Conservation (phyloP, 2,888 invertebrate species). For the Hirtodrosophila confusa region DNA sequence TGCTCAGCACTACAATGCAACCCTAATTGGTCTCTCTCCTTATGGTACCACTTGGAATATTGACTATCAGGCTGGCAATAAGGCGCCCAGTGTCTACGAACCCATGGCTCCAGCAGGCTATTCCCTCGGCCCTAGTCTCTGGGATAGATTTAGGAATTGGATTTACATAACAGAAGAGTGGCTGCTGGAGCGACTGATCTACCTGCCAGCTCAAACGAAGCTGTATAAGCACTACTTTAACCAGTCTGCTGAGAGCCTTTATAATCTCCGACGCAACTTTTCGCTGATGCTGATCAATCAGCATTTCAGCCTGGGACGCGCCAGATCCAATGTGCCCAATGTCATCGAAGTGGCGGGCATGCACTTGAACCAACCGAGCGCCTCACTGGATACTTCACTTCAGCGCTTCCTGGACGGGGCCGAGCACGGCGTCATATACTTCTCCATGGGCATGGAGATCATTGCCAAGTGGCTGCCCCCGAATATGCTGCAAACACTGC, state of each 20-base stretch:
- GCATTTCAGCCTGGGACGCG: slow-evolving; percentile 73
- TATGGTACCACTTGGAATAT: slow-evolving; percentile 51
- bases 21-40: slow-evolving; percentile 67
- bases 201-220: slow-evolving; percentile 48
- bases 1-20: slow-evolving; percentile 69
- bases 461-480: slow-evolving; percentile 50
- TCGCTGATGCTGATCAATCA: slow-evolving; percentile 81
- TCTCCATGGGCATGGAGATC: slow-evolving; percentile 73
- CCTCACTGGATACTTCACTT: slow-evolving; percentile 42
- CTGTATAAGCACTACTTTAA: slow-evolving; percentile 55
- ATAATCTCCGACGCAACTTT: slow-evolving; percentile 58
- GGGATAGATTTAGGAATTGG: slow-evolving; percentile 45
- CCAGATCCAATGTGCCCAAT: slow-evolving; percentile 74
- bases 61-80: slow-evolving; percentile 66
- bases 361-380: slow-evolving; percentile 55
- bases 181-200: slow-evolving; percentile 39
- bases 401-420: slow-evolving; percentile 69
- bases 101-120: slow-evolving; percentile 48
- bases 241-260: slow-evolving; percentile 14
- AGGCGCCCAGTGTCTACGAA: slow-evolving; percentile 59
- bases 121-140: slow-evolving; percentile 7
- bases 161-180: slow-evolving; percentile 58
- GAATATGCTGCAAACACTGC: slow-evolving; percentile 31
- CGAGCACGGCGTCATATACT: slow-evolving; percentile 70
- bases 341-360: slow-evolving; percentile 79